Percentiles rank a stretch among this genome's conserved stretches.
Conservation (phyloP, 2,113 vertebrate species). For the Poicephalus gulielmi region DNA sequence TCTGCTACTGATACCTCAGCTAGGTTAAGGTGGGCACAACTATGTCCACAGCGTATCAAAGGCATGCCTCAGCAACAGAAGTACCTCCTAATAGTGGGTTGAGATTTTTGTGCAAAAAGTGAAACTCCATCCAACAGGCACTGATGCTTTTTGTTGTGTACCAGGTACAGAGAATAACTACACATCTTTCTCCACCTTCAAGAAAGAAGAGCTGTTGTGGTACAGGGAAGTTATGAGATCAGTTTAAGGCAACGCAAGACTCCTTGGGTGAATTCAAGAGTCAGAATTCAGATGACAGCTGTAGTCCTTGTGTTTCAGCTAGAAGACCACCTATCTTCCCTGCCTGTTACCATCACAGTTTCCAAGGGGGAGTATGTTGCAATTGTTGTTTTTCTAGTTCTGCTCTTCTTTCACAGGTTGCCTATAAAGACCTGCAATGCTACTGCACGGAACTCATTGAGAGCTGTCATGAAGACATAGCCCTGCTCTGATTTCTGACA, state of each 20-base stretch:
- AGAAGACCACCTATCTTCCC: neutral
- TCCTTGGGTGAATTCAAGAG: neutral
- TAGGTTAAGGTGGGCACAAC: neutral
- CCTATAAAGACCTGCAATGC: neutral
- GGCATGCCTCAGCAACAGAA: neutral
- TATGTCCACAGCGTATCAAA: rapidly evolving
- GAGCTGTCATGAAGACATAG: neutral
- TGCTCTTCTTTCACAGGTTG: slow-evolving; percentile 29
- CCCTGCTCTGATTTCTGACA: neutral
- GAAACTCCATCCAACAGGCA: neutral
- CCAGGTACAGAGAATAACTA: neutral
- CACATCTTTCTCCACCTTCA: neutral
- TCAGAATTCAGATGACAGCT: neutral
- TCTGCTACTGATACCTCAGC: neutral
- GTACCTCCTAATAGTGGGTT: neutral
- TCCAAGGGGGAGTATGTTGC: neutral
- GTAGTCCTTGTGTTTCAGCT: neutral
- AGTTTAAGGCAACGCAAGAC: neutral
- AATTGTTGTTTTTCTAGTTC: slow-evolving; percentile 32
- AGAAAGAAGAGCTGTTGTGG: neutral
- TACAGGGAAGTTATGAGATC: neutral
- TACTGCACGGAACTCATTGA: neutral
- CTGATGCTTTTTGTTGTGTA: neutral
- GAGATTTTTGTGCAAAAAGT: neutral
- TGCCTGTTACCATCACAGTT: neutral